These are phyloP conservation scores for Podarcis muralis DNA, from an alignment of 2,113 vertebrate genomes.

Conservation along the genomic window DNA sequence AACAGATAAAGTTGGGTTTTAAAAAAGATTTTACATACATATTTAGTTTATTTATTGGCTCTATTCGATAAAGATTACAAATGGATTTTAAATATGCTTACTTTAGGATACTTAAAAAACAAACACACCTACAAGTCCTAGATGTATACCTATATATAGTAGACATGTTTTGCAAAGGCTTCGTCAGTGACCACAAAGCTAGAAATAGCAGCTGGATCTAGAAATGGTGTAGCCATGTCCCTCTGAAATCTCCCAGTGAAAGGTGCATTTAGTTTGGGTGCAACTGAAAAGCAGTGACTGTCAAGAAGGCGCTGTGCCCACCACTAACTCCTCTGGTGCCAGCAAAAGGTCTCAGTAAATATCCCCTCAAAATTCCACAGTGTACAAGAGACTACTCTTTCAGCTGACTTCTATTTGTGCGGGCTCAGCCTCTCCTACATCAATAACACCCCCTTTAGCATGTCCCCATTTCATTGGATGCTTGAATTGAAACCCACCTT, in stretches of 20 bases:
- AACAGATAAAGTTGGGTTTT: constrained; percentile 45
- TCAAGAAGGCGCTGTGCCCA: too few relatives aligned
- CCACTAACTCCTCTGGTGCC: too few relatives aligned
- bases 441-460: too few relatives aligned
- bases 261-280: neutral
- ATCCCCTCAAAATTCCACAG: too few relatives aligned
- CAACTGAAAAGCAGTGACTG: too few relatives aligned
- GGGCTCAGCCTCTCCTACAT: too few relatives aligned
- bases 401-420: too few relatives aligned
- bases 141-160: neutral
- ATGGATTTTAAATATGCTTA: neutral
- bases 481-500: too few relatives aligned
- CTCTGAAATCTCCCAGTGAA: neutral
- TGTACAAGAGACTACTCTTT: too few relatives aligned
- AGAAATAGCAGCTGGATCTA: neutral
- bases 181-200: neutral
- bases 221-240: neutral
- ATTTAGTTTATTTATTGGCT: constrained; percentile 5
- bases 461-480: too few relatives aligned
- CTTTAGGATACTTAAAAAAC: neutral
- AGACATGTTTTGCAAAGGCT: neutral
- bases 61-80: neutral
- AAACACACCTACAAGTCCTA: neutral
- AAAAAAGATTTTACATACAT: neutral
- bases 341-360: too few relatives aligned